Conservation (phyloP, 2,888 invertebrate genomes). For the Protonemura montana region DNA sequence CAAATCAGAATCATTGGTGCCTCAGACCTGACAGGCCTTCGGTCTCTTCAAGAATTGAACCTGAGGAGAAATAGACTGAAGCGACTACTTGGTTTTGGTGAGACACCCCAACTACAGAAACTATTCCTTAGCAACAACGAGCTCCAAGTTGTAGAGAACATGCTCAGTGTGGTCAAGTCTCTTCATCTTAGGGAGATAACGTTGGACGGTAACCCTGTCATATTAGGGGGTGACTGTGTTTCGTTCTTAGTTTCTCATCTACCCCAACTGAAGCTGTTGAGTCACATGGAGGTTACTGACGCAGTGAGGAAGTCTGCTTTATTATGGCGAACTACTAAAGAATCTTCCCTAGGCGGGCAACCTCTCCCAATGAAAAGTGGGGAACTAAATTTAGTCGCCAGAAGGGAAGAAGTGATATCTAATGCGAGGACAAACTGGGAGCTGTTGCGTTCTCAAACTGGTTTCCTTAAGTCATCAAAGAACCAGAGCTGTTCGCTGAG, state of each 20-base stretch:
- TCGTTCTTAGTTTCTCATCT: constrained; percentile 83
- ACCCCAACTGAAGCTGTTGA: constrained; percentile 75
- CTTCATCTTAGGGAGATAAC: constrained; percentile 81
- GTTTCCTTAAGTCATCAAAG: constrained; percentile 25
- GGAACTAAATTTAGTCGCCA: constrained; percentile 66
- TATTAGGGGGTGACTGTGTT: constrained; percentile 80
- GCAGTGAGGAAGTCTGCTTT: constrained; percentile 75
- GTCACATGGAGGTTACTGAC: constrained; percentile 70
- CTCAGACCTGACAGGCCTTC: constrained; percentile 80
- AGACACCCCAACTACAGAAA: constrained; percentile 77
- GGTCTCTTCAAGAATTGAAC: constrained; percentile 84
- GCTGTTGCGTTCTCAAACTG: constrained; percentile 74
- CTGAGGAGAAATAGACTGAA: constrained; percentile 84
- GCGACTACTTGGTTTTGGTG: constrained; percentile 81
- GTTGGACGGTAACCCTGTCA: constrained; percentile 85
- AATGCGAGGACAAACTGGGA: constrained; percentile 91
- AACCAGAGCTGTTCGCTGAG: constrained; percentile 40
- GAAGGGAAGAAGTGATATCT: constrained; percentile 83
- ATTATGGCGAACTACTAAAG: constrained; percentile 82
- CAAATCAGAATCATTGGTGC: constrained; percentile 79
- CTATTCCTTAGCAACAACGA: constrained; percentile 86
- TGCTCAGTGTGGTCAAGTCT: constrained; percentile 82
- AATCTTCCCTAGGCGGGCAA: constrained; percentile 73
- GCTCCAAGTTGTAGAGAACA: constrained; percentile 78
- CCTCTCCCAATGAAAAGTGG: constrained; percentile 67